Base-by-base conservation (phyloP, 1,140 invertebrate genomes). In the Pogonomyrmex californicus region DNA sequence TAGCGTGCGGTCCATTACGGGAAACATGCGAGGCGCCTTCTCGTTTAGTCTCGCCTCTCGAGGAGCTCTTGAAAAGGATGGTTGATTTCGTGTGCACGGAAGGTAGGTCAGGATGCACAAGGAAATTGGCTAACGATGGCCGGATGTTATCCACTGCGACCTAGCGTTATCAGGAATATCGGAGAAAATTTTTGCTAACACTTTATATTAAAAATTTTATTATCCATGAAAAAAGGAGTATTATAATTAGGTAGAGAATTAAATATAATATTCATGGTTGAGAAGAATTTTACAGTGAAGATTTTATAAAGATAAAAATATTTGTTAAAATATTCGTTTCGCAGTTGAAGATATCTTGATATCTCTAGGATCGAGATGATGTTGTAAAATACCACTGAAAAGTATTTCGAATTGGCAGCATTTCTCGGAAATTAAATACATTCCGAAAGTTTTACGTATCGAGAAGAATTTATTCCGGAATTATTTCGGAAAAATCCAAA, bases 81-180 rank as follows among this genome's bases (percentile, higher is more conserved):
- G 30, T 30, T 56, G 77, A 73, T 38, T 7, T 71, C 44, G 41
- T 38, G 54, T 36, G 54, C 79, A 66, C 10, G n/a, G 68, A 83
- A 73, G 66, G 54, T 73, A 73, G 79, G 68, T 83, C 68, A 60
- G 66, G 30, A 71, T 70, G 65, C 17, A 30, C 68, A 23, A 73
- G 66, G 66, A 82, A 82, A 73, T 82, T 51, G 66, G 54, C 23
- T 71, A 82, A 82, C 30, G 79, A 73, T 30, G 79, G 54, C 41
- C 41, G 68, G 54, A 73, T 73, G 60, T 73, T 83, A 73, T 73
- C 3, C 79, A 54, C 68, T 10, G 17, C 14, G 47, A 47, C 12
- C 54, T 47, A 17, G 7, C n/a, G 10, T 44, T 75, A 58, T 83
- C 30, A 60, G 6, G 4, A 33, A 60, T 62, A 33, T 12, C 14